Percentiles rank a stretch among this genome's conserved stretches.
These are phyloP conservation scores for Phaonia tiefii DNA, from an alignment of 2,888 invertebrate genomes.

Conservation along the genomic window DNA sequence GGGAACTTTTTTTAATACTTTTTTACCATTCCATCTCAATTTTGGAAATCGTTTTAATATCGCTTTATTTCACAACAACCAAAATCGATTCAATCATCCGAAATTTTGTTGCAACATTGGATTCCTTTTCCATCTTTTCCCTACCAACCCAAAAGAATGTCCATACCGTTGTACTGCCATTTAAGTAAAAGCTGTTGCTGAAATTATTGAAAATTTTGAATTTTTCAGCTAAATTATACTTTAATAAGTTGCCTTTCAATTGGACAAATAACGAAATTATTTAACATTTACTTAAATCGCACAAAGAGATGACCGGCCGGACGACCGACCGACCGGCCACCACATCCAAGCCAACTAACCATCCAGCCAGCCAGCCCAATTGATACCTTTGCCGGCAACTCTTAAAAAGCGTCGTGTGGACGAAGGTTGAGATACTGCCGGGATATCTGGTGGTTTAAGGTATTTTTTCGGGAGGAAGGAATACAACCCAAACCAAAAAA, in stretches of 20 bases:
- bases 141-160: too few relatives aligned
- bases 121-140: too few relatives aligned
- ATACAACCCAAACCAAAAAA: constrained; percentile 25
- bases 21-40: too few relatives aligned
- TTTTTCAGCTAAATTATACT: constrained; percentile 38
- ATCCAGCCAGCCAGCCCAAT: too few relatives aligned
- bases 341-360: background rate
- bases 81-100: too few relatives aligned
- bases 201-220: constrained; percentile 30
- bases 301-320: constrained; percentile 8
- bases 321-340: background rate
- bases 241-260: constrained; percentile 64
- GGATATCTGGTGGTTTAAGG: constrained; percentile 26
- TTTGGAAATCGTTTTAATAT: too few relatives aligned
- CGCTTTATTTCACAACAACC: too few relatives aligned
- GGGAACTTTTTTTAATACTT: too few relatives aligned
- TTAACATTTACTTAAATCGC: constrained; percentile 59
- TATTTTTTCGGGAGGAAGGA: constrained; percentile 42
- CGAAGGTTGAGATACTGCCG: constrained; percentile 5
- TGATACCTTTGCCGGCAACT: constrained; percentile 52
- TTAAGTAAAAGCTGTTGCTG: background rate
- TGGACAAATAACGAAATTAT: constrained; percentile 61
- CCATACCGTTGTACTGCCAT: background rate
- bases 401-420: constrained; percentile 8
- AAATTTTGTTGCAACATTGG: too few relatives aligned